phyloP scores from a whole-genome alignment of 2,113 vertebrate genomes.

The Oryzias javanicus region DNA sequence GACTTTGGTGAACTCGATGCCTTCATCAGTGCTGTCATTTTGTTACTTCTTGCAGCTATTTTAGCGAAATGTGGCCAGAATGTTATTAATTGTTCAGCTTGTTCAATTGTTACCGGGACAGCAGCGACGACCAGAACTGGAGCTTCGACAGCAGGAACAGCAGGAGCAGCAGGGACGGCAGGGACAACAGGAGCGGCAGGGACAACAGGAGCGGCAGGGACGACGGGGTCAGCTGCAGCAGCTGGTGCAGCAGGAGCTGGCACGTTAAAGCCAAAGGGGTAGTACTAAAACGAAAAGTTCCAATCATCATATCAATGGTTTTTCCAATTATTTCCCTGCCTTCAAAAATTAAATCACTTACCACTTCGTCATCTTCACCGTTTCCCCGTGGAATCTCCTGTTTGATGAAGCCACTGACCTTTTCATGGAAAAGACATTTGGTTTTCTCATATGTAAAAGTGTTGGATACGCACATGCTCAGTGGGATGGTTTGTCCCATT shows the following conservation, averaged over 20 bases:
- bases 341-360: conserved; percentile 36
- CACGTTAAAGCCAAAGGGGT: conserved; percentile 40
- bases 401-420: conserved; percentile 62
- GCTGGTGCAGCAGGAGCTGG: conserved; percentile 12
- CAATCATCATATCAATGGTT: not conserved
- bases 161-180: not conserved
- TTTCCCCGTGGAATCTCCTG: conserved; percentile 46
- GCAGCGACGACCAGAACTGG: not conserved
- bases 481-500: too few species aligned
- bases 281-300: conserved; percentile 31
- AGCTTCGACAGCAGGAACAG: not conserved
- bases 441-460: not conserved
- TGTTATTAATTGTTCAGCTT: not conserved
- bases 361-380: conserved; percentile 51
- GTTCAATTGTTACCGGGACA: conserved; percentile 28
- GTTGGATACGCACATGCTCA: too few species aligned
- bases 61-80: not conserved
- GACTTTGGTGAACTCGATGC: conserved; percentile 7
- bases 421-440: conserved; percentile 12
- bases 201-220: not conserved
- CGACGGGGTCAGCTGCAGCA: not conserved
- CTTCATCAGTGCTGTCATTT: not conserved
- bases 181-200: conserved; percentile 10
- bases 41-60: not conserved
- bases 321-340: not conserved